Evolutionary conservation across 1,140 invertebrate genomes (phyloP).

Genomic region (Parapsyche elsis): DNA sequence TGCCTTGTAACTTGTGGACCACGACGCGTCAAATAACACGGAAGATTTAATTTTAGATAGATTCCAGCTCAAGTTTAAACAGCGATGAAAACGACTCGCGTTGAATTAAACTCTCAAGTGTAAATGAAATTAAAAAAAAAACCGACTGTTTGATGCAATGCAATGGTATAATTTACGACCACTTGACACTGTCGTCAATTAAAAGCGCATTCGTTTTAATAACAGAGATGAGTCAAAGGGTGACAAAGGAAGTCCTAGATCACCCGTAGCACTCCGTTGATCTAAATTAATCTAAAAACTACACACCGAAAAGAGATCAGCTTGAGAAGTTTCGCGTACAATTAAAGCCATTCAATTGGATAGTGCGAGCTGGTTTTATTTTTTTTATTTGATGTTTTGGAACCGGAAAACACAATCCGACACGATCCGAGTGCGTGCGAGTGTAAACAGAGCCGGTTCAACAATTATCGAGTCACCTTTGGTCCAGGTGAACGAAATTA

Average conservation of each 20-base stretch:
- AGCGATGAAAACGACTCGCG: no score
- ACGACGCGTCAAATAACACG: no score
- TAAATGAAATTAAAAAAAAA: no score
- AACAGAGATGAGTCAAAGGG: neutral
- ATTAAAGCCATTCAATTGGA: no score
- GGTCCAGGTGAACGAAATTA: constrained; percentile 42
- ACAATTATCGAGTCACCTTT: constrained; percentile 52
- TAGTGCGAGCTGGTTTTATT: constrained; percentile 5
- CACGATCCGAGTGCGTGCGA: constrained; percentile 52
- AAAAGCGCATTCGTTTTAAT: constrained; percentile 4
- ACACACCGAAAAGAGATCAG: no score
- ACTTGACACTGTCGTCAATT: neutral
- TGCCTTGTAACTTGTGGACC: neutral
- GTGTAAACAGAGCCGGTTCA: constrained; percentile 47
- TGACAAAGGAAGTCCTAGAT: no score
- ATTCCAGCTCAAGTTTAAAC: no score
- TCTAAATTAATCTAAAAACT: no score
- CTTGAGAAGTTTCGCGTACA: neutral
- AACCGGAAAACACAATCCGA: constrained; percentile 34
- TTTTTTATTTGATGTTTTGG: neutral
- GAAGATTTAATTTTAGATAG: no score
- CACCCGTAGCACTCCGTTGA: no score
- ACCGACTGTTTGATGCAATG: no score
- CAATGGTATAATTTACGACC: neutral
- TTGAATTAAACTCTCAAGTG: no score